A percentile compares a stretch with the other conserved stretches of the same genome.
phyloP scores from a whole-genome alignment of 2,888 invertebrate genomes.

The Morpho helenor region DNA sequence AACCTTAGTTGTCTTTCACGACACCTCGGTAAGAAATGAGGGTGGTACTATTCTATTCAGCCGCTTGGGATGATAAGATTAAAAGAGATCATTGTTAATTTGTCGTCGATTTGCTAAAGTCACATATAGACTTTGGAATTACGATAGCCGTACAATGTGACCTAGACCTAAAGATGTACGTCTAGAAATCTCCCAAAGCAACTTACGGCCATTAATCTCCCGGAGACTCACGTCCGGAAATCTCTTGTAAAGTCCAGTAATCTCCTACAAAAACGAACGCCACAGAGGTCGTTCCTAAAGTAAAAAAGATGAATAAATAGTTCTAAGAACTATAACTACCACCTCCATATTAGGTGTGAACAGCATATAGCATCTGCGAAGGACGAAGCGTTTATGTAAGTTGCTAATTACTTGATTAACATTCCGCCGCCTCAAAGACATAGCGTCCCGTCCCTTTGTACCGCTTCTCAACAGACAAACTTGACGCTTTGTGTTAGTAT shows the following conservation, averaged over 20 bases:
- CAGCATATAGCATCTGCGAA: conserved; percentile 18
- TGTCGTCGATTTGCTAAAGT: too few relatives aligned
- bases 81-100: too few relatives aligned
- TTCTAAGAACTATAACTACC: neutral
- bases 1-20: too few relatives aligned
- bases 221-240: neutral
- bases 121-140: too few relatives aligned
- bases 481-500: conserved; percentile 28
- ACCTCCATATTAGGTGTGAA: neutral
- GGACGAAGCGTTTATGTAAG: conserved; percentile 44
- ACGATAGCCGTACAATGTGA: too few relatives aligned
- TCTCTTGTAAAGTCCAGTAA: neutral
- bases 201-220: neutral
- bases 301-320: neutral
- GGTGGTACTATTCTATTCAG: too few relatives aligned
- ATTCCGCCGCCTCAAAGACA: conserved; percentile 55
- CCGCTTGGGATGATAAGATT: too few relatives aligned
- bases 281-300: neutral
- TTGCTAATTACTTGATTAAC: conserved; percentile 72
- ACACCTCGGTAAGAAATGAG: too few relatives aligned
- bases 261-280: neutral
- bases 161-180: neutral
- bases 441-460: conserved; percentile 37
- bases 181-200: neutral
- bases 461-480: conserved; percentile 24